Evolutionary conservation across 2,113 vertebrate genomes (phyloP).

Genomic region (Sturnira hondurensis): DNA sequence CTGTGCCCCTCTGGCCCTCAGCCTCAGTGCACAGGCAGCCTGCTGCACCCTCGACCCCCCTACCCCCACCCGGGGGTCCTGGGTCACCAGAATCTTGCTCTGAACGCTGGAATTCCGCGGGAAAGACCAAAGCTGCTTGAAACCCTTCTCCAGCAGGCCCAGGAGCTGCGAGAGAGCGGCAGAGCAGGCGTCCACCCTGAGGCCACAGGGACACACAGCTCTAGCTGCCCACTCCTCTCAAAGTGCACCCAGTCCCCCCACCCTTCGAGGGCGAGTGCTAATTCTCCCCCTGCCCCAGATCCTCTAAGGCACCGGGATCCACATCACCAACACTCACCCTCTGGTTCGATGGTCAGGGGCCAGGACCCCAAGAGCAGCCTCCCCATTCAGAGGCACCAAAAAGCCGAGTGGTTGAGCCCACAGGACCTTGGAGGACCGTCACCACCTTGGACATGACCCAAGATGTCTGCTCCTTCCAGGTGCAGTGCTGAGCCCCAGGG

Average conservation of each 20-base stretch:
- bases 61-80: rapidly evolving
- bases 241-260: no score
- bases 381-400: not conserved
- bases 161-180: not conserved
- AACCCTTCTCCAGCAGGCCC: not conserved
- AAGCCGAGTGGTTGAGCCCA: not conserved
- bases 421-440: not conserved
- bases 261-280: no score
- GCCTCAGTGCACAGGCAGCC: not conserved
- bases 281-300: not conserved
- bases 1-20: not conserved
- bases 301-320: not conserved
- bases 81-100: not conserved
- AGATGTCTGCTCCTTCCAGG: not conserved
- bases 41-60: not conserved
- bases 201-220: rapidly evolving
- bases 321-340: no score
- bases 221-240: no score
- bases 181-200: rapidly evolving
- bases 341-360: not conserved
- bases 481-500: not conserved
- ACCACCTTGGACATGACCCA: not conserved
- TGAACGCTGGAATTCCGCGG: not conserved
- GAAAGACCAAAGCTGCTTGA: not conserved
- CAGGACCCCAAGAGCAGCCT: not conserved